phyloP scores from a whole-genome alignment of 2,113 vertebrate species.

The Strigops habroptila region DNA sequence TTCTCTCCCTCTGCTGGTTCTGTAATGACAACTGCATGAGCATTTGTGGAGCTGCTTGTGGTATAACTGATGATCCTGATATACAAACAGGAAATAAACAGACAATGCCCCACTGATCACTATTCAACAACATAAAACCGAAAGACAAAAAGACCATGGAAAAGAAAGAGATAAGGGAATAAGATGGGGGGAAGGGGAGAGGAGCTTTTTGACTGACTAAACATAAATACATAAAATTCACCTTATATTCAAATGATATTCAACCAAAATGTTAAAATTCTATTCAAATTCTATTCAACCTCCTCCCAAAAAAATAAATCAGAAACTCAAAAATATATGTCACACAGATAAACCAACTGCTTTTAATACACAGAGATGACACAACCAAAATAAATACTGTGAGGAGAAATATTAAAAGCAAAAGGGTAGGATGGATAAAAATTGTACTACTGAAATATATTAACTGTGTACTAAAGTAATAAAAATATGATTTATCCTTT shows the following conservation, averaged over 20 bases:
- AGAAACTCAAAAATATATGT: background rate
- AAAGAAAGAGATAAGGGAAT: background rate
- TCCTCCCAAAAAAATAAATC: background rate
- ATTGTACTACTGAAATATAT: background rate
- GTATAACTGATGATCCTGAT: background rate
- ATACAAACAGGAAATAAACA: background rate
- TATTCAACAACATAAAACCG: too few species aligned
- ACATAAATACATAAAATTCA: background rate
- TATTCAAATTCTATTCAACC: background rate
- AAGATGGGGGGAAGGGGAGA: fast-evolving
- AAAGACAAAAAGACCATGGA: background rate
- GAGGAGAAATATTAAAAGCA: background rate
- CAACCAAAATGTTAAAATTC: background rate
- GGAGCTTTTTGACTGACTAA: background rate
- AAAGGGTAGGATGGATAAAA: background rate
- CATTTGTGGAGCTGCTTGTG: background rate
- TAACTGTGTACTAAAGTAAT: background rate
- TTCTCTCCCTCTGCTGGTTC: background rate
- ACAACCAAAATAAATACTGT: background rate
- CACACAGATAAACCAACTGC: background rate
- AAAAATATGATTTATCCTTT: background rate
- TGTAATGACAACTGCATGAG: background rate
- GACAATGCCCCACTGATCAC: fast-evolving
- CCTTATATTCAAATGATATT: background rate
- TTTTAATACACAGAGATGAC: background rate